phyloP scores from a whole-genome alignment of 1,140 invertebrate species.

The Episyrphus balteatus region DNA sequence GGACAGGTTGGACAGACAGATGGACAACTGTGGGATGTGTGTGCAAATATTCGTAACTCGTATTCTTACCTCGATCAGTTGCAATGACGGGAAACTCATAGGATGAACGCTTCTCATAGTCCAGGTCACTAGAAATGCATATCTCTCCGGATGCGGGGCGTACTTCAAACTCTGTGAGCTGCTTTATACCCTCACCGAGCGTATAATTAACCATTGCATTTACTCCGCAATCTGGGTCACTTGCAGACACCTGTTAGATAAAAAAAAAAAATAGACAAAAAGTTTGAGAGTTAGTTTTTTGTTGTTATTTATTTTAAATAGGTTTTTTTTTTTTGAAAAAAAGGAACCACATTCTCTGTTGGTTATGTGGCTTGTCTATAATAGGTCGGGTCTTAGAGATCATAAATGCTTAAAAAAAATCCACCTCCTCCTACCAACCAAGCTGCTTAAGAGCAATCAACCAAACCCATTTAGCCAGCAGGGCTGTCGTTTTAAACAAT shows the following conservation, averaged over 20 bases:
- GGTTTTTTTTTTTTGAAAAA: too few species aligned
- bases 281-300: not conserved
- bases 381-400: too few species aligned
- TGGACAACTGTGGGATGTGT: not conserved
- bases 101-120: conserved; percentile 72
- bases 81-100: conserved; percentile 91
- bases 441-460: too few species aligned
- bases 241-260: conserved; percentile 71
- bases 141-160: conserved; percentile 77
- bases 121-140: conserved; percentile 69
- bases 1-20: too few species aligned
- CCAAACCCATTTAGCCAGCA: too few species aligned
- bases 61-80: conserved; percentile 75
- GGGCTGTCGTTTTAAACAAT: too few species aligned
- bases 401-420: too few species aligned
- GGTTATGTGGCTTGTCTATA: too few species aligned
- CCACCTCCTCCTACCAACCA: too few species aligned
- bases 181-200: conserved; percentile 56
- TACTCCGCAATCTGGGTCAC: conserved; percentile 87
- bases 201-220: conserved; percentile 93
- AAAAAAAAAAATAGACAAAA: conserved; percentile 10
- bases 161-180: conserved; percentile 62
- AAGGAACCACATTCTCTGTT: too few species aligned
- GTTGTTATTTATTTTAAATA: too few species aligned
- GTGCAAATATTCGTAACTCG: not conserved